Evolutionary conservation across 2,113 vertebrate species (phyloP).

Genomic region (Grus americana): DNA sequence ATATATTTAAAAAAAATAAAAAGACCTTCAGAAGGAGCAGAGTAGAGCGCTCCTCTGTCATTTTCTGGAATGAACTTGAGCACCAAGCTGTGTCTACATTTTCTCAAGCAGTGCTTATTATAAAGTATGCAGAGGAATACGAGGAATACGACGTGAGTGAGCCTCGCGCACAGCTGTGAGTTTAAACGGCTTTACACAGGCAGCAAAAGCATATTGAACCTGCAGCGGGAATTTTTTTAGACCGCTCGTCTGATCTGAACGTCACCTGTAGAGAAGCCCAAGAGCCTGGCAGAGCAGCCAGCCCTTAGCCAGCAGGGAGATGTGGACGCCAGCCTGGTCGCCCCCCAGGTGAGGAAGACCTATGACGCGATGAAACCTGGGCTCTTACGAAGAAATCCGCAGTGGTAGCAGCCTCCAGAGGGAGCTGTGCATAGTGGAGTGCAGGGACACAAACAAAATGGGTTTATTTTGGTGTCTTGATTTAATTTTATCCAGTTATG

Average conservation of each 20-base stretch:
- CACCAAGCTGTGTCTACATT: not conserved
- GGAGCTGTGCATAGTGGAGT: not conserved
- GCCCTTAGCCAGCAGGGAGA: not conserved
- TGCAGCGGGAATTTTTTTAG: not conserved
- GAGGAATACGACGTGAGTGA: not conserved
- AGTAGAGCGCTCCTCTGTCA: not conserved
- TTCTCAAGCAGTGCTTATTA: not conserved
- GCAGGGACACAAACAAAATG: not conserved
- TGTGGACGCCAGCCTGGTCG: not conserved
- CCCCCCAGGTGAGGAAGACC: not conserved
- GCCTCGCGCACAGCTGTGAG: not conserved
- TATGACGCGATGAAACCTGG: not conserved
- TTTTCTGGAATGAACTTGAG: not conserved
- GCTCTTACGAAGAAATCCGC: not conserved
- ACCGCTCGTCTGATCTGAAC: rapidly evolving
- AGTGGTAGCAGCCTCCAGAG: not conserved
- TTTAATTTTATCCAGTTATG: not conserved
- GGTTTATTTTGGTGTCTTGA: not conserved
- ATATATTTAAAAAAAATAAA: not conserved
- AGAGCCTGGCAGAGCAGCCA: not conserved
- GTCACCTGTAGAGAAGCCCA: not conserved
- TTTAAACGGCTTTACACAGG: not conserved
- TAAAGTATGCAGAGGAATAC: not conserved
- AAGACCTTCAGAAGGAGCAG: not conserved
- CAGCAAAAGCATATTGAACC: not conserved